These are phyloP conservation scores for Stratiolaelaps scimitus DNA, from an alignment of 1,140 invertebrate genomes.

Conservation along the genomic window DNA sequence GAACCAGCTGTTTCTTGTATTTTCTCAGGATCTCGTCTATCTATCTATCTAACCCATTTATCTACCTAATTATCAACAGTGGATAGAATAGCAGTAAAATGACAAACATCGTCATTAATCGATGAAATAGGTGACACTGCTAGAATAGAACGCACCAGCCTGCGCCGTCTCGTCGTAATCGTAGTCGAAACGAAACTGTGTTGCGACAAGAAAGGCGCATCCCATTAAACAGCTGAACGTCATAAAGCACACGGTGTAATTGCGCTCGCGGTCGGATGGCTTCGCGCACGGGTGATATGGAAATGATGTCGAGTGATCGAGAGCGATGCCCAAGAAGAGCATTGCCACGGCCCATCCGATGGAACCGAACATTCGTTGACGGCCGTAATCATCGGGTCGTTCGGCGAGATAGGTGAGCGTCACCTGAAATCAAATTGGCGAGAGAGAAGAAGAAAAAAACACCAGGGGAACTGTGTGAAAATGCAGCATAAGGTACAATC, in stretches of 20 bases:
- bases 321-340: constrained; percentile 95
- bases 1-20: too few species aligned
- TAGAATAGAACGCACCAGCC: not conserved
- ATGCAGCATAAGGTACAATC: too few species aligned
- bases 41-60: too few species aligned
- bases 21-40: too few species aligned
- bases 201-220: constrained; percentile 78
- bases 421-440: constrained; percentile 30
- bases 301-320: constrained; percentile 86
- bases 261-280: constrained; percentile 74
- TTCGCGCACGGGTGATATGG: constrained; percentile 67
- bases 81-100: too few species aligned
- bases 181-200: constrained; percentile 53
- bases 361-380: constrained; percentile 96
- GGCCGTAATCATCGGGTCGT: constrained; percentile 75
- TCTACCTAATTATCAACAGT: too few species aligned
- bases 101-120: too few species aligned
- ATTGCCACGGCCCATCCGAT: constrained; percentile 94
- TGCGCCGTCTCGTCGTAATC: constrained; percentile 30
- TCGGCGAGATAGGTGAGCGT: constrained; percentile 80
- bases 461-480: too few species aligned
- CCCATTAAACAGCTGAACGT: constrained; percentile 95
- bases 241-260: constrained; percentile 96
- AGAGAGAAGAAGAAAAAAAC: too few species aligned
- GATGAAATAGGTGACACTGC: too few species aligned